A percentile compares a stretch with the other conserved stretches of the same genome.
Evolutionary conservation across 2,888 invertebrate genomes (phyloP).

Genomic region (Drosophila ustulata): DNA sequence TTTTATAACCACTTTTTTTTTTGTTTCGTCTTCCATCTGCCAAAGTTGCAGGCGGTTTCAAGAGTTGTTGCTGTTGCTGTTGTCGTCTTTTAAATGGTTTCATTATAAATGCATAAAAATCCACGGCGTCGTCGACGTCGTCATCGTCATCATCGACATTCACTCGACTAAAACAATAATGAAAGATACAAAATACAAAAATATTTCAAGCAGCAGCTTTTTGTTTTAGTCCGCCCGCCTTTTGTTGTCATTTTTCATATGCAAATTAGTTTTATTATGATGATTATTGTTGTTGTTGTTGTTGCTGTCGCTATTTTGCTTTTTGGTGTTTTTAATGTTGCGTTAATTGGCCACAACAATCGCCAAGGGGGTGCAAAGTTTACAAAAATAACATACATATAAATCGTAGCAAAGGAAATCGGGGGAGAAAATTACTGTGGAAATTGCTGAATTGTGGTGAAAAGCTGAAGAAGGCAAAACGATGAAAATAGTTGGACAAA

Average conservation of each 20-base stretch:
- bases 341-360: slow-evolving; percentile 61
- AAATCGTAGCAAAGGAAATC: background rate
- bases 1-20: slow-evolving; percentile 42
- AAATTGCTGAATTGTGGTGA: background rate
- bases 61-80: slow-evolving; percentile 24
- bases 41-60: slow-evolving; percentile 46
- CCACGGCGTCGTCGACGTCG: slow-evolving; percentile 45
- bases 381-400: background rate
- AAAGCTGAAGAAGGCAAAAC: background rate
- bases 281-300: slow-evolving; percentile 37
- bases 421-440: background rate
- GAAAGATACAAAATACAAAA: slow-evolving; percentile 25
- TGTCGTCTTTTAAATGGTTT: slow-evolving; percentile 60
- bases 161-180: slow-evolving; percentile 44
- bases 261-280: slow-evolving; percentile 54
- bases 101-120: slow-evolving; percentile 72
- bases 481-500: background rate
- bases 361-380: slow-evolving; percentile 37
- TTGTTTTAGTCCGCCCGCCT: slow-evolving; percentile 45
- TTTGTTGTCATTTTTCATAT: slow-evolving; percentile 56
- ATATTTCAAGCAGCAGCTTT: slow-evolving; percentile 24
- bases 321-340: slow-evolving; percentile 57
- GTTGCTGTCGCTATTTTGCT: slow-evolving; percentile 15
- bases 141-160: slow-evolving; percentile 57
- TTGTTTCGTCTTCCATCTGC: slow-evolving; percentile 35